Evolutionary conservation across 2,888 invertebrate genomes (phyloP).

Genomic region (Rhaphigaster nebulosa): DNA sequence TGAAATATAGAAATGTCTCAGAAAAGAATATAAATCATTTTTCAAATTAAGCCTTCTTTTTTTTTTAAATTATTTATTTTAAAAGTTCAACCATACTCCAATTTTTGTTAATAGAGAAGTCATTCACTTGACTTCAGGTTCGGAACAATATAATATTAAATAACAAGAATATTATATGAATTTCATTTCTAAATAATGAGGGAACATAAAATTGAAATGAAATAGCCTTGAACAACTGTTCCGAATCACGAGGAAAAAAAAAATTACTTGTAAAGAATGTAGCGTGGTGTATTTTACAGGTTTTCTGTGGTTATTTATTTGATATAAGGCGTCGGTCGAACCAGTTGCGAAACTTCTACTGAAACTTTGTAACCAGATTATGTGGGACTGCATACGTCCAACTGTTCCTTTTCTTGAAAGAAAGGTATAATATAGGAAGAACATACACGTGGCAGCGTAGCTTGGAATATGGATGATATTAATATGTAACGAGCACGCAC

Average conservation of each 20-base stretch:
- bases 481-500: neutral
- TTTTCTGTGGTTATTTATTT: conserved; percentile 16
- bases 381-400: conserved; percentile 16
- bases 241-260: neutral
- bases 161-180: too few species aligned
- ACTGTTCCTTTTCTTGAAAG: neutral
- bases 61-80: too few species aligned
- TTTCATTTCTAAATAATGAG: too few species aligned
- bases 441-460: neutral
- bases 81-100: too few species aligned
- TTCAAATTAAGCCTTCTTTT: too few species aligned
- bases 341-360: neutral
- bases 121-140: too few species aligned
- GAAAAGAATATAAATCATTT: too few species aligned
- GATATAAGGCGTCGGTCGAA: neutral
- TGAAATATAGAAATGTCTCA: too few species aligned
- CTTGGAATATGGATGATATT: neutral
- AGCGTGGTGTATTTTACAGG: neutral
- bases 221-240: too few species aligned
- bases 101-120: too few species aligned
- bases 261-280: neutral
- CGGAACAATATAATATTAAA: too few species aligned
- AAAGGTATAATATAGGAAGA: conserved; percentile 4
- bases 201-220: too few species aligned
- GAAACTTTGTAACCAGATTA: conserved; percentile 35